phyloP scores from a whole-genome alignment of 2,797 vertebrate species.

The Amniataba percoides region DNA sequence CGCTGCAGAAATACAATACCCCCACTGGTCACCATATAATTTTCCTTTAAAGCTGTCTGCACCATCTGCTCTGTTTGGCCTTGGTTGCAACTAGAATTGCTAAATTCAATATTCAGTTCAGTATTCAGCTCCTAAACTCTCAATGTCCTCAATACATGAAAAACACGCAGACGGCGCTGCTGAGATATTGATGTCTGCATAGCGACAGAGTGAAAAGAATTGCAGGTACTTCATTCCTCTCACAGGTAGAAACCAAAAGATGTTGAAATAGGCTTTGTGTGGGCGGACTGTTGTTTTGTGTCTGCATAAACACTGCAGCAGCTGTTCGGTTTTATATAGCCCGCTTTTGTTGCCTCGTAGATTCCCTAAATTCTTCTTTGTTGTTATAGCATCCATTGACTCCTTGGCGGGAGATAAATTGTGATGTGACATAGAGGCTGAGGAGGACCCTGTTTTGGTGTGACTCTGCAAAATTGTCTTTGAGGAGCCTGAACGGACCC shows the following conservation, averaged over 20 bases:
- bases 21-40: slow-evolving; percentile 7
- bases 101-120: slow-evolving; percentile 44
- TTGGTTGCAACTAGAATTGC: slow-evolving; percentile 14
- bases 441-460: slow-evolving; percentile 52
- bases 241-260: slow-evolving; percentile 63
- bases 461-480: slow-evolving; percentile 80
- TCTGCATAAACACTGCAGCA: slow-evolving; percentile 56
- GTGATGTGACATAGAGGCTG: slow-evolving; percentile 65
- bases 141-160: slow-evolving; percentile 42
- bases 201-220: slow-evolving; percentile 25
- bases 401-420: slow-evolving; percentile 49
- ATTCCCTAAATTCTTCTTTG: slow-evolving; percentile 23
- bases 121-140: slow-evolving; percentile 39
- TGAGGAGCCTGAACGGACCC: slow-evolving; percentile 45
- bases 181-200: slow-evolving; percentile 44
- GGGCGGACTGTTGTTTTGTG: slow-evolving; percentile 56
- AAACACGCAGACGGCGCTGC: slow-evolving; percentile 26
- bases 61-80: background rate
- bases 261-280: slow-evolving; percentile 68
- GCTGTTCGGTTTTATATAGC: slow-evolving; percentile 51
- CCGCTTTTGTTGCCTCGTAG: slow-evolving; percentile 24
- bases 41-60: slow-evolving; percentile 17
- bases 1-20: slow-evolving; percentile 26
- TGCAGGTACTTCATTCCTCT: slow-evolving; percentile 47
- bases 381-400: slow-evolving; percentile 36